These are phyloP conservation scores for Apostichopus californicus DNA, from an alignment of 35 echinoderm and acorn worm genomes.

Conservation along the genomic window DNA sequence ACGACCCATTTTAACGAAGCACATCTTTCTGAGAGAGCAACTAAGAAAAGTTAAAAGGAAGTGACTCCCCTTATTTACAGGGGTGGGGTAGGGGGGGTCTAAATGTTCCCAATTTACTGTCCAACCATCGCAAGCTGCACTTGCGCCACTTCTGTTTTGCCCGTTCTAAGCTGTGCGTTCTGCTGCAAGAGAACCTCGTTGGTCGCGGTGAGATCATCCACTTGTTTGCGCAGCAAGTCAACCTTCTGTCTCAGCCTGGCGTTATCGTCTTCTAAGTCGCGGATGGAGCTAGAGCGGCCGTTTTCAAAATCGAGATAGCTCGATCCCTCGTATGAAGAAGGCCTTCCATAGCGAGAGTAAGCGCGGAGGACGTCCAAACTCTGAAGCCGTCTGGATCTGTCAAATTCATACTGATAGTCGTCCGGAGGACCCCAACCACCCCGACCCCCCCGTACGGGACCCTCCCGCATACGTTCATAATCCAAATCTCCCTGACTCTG, in stretches of 20 bases:
- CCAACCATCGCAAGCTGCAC: constrained; percentile 25
- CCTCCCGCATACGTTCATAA: constrained; percentile 7
- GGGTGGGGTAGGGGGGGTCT: neutral
- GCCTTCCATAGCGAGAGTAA: constrained; percentile 32
- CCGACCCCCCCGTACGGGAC: neutral
- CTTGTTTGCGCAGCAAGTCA: constrained; percentile 63
- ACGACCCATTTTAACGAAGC: too few relatives aligned
- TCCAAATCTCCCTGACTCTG: constrained; percentile 56
- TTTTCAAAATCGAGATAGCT: constrained; percentile 28
- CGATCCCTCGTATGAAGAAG: constrained; percentile 1
- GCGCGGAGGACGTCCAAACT: neutral
- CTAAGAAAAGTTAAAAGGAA: neutral
- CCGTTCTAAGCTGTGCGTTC: constrained; percentile 61
- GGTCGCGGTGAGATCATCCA: constrained; percentile 62
- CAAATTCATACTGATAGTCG: constrained; percentile 37
- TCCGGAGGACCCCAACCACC: neutral
- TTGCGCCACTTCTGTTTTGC: constrained; percentile 40
- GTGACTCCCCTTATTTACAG: neutral
- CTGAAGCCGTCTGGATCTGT: neutral
- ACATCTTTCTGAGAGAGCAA: neutral
- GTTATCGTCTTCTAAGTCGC: constrained; percentile 68
- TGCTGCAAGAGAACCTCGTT: constrained; percentile 74
- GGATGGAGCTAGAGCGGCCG: neutral
- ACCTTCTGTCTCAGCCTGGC: constrained; percentile 54
- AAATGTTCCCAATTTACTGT: neutral